Evolutionary conservation across 1,140 invertebrate species (phyloP).

Genomic region (Aphis gossypii): DNA sequence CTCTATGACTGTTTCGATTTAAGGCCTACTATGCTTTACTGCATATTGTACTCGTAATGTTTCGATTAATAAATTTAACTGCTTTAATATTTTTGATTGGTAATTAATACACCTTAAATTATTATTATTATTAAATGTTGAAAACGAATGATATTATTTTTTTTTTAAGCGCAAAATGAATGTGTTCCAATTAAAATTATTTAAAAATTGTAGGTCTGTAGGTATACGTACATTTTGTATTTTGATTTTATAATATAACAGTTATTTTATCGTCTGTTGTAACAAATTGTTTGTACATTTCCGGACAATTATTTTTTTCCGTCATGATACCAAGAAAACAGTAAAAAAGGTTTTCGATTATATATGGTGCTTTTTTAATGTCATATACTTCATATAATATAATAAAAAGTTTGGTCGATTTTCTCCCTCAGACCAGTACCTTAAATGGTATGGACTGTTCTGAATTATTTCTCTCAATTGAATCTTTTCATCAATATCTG

Average conservation of each 20-base stretch:
- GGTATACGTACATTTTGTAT: background rate
- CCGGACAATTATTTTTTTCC: background rate
- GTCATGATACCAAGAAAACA: background rate
- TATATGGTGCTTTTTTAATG: background rate
- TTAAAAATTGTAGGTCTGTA: background rate
- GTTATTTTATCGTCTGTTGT: background rate
- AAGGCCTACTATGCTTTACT: too few relatives aligned
- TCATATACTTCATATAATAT: background rate
- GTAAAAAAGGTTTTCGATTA: background rate
- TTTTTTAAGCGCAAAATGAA: too few relatives aligned
- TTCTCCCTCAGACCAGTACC: background rate
- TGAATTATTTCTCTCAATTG: background rate
- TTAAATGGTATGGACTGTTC: background rate
- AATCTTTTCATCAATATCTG: conserved; percentile 17
- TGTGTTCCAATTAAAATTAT: too few relatives aligned
- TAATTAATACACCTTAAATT: too few relatives aligned
- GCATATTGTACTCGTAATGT: too few relatives aligned
- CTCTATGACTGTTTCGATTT: too few relatives aligned
- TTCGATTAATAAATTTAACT: too few relatives aligned
- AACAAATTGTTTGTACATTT: background rate
- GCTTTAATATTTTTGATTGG: too few relatives aligned
- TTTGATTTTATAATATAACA: background rate
- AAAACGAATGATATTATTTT: too few relatives aligned
- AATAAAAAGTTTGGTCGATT: background rate
- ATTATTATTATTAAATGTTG: too few relatives aligned